These are phyloP conservation scores for Gopherus evgoodei DNA, from an alignment of 2,113 vertebrate species.

Conservation along the genomic window DNA sequence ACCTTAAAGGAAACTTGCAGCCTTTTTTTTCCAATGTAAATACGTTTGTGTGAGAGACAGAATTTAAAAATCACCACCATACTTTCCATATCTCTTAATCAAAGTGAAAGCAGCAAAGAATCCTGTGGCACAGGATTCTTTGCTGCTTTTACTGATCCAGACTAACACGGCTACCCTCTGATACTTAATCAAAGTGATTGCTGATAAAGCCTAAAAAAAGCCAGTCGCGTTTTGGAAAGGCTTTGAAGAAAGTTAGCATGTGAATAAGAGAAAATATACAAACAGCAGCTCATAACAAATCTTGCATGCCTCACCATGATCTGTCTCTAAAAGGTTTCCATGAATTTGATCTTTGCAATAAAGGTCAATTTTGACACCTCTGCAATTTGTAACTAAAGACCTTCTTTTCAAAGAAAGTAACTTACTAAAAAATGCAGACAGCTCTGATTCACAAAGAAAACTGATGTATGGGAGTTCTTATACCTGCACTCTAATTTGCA, in stretches of 20 bases:
- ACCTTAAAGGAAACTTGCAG: rapidly evolving
- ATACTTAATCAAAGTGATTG: neutral
- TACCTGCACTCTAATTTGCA: neutral
- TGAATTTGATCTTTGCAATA: neutral
- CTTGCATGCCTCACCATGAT: neutral
- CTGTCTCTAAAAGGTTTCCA: neutral
- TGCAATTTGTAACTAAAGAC: neutral
- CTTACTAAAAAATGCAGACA: neutral
- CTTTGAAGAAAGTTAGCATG: neutral
- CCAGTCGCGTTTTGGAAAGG: neutral
- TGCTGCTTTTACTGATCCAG: no score
- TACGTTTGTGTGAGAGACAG: neutral
- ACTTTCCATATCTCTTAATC: neutral
- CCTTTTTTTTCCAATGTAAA: neutral
- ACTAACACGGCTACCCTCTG: no score
- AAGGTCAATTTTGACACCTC: conserved; percentile 10
- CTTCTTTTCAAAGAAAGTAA: neutral
- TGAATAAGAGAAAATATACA: neutral
- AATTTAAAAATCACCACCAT: neutral
- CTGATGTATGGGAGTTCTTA: rapidly evolving
- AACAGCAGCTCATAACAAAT: neutral
- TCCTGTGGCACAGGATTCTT: no score
- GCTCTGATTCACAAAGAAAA: neutral
- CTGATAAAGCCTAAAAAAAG: neutral
- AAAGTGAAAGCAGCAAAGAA: no score